Evolutionary conservation across 2,797 vertebrate genomes (phyloP).

Genomic region (Aldrovandia affinis): DNA sequence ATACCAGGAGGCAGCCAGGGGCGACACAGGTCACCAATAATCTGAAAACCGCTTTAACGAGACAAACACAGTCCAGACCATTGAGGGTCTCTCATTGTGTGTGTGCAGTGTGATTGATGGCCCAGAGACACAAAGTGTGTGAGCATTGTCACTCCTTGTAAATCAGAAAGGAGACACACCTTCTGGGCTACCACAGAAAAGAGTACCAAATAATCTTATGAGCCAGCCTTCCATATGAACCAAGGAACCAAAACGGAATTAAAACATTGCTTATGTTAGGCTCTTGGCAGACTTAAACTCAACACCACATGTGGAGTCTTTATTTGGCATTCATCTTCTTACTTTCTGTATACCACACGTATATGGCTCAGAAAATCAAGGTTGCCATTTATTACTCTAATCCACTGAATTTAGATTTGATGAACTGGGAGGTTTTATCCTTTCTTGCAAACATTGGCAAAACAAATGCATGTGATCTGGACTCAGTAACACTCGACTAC

Average conservation of each 20-base stretch:
- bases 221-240: neutral
- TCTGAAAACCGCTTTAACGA: neutral
- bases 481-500: neutral
- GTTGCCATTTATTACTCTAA: no score
- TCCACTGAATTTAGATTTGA: no score
- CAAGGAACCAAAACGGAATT: constrained; percentile 12
- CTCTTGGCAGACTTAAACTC: neutral
- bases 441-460: neutral
- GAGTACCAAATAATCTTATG: neutral
- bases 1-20: neutral
- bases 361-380: neutral
- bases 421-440: neutral
- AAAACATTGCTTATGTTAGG: neutral
- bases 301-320: neutral
- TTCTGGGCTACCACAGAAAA: neutral
- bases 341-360: neutral
- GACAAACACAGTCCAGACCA: neutral
- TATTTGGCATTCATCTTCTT: neutral
- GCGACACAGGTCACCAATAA: neutral
- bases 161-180: constrained; percentile 1
- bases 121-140: neutral
- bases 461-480: neutral
- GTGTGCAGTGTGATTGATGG: constrained; percentile 9
- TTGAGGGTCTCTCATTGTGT: neutral
- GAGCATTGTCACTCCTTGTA: constrained; percentile 9